These are phyloP conservation scores for Sciaenops ocellatus DNA, from an alignment of 2,797 vertebrate species.

Conservation along the genomic window DNA sequence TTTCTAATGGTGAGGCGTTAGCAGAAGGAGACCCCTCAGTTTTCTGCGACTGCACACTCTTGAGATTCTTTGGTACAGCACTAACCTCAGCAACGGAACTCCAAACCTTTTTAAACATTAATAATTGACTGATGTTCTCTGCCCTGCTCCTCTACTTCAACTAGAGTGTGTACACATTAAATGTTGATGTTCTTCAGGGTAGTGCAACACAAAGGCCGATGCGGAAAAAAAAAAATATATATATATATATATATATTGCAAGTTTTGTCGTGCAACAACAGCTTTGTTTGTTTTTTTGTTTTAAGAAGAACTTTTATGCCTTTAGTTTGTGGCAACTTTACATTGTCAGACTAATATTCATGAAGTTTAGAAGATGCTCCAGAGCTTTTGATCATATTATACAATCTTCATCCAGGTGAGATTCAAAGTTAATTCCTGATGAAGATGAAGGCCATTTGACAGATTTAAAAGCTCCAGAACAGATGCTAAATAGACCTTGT, in stretches of 20 bases:
- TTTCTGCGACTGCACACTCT: slow-evolving; percentile 34
- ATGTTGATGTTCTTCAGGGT: slow-evolving; percentile 73
- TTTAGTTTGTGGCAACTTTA: background rate
- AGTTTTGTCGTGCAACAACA: slow-evolving; percentile 4
- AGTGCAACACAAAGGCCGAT: slow-evolving; percentile 43
- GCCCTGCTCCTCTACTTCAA: slow-evolving; percentile 59
- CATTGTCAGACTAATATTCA: background rate
- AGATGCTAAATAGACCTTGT: background rate
- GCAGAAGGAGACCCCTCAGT: slow-evolving; percentile 19
- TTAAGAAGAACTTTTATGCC: background rate
- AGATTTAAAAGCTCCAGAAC: slow-evolving; percentile 5
- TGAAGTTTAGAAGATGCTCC: background rate
- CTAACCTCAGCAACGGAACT: slow-evolving; percentile 69
- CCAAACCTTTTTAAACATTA: slow-evolving; percentile 84
- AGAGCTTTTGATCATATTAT: background rate
- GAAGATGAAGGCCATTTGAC: slow-evolving; percentile 8
- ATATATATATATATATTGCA: background rate
- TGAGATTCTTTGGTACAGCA: slow-evolving; percentile 42
- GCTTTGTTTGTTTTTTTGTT: slow-evolving; percentile 9
- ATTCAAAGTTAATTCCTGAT: background rate
- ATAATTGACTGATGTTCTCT: slow-evolving; percentile 84
- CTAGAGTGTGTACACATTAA: slow-evolving; percentile 77
- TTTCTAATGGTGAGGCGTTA: slow-evolving; percentile 15
- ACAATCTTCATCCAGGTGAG: background rate
- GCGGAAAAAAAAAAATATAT: slow-evolving; percentile 22